Evolutionary conservation across 1,140 invertebrate genomes (phyloP).

Genomic region (Apolygus lucorum): DNA sequence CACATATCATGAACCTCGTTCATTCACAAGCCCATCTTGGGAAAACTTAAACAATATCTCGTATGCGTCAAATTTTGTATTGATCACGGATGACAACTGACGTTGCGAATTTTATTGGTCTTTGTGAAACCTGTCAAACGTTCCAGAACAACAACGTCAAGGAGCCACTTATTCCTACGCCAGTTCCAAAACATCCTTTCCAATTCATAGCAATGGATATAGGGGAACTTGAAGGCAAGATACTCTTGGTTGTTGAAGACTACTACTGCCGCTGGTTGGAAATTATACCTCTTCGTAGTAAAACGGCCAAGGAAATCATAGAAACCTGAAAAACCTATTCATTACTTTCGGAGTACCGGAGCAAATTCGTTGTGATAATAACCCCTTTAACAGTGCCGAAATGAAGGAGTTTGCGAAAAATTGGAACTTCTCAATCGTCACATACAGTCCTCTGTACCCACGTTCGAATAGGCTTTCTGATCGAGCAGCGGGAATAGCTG

Average conservation of each 20-base stretch:
- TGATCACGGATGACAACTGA: constrained; percentile 34
- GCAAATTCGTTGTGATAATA: too few species aligned
- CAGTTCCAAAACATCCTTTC: background rate
- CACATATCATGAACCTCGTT: constrained; percentile 33
- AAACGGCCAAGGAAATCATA: background rate
- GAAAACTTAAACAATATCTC: constrained; percentile 21
- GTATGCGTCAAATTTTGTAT: constrained; percentile 31
- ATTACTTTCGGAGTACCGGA: background rate
- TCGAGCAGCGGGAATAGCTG: background rate
- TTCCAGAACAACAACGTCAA: too few species aligned
- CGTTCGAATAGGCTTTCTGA: background rate
- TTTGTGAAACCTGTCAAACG: too few species aligned
- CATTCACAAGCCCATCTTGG: constrained; percentile 34
- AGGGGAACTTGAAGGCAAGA: background rate
- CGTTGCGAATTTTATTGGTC: constrained; percentile 33
- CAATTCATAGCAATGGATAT: constrained; percentile 12
- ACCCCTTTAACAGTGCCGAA: too few species aligned
- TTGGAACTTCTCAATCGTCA: background rate
- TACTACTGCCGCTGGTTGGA: background rate
- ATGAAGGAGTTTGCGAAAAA: too few species aligned
- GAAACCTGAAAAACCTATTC: background rate
- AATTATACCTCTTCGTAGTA: background rate
- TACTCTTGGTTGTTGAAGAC: background rate
- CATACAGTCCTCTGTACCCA: background rate
- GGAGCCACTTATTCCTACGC: background rate